Evolutionary conservation across 1,140 invertebrate species (phyloP).

Genomic region (Nomia melanderi): DNA sequence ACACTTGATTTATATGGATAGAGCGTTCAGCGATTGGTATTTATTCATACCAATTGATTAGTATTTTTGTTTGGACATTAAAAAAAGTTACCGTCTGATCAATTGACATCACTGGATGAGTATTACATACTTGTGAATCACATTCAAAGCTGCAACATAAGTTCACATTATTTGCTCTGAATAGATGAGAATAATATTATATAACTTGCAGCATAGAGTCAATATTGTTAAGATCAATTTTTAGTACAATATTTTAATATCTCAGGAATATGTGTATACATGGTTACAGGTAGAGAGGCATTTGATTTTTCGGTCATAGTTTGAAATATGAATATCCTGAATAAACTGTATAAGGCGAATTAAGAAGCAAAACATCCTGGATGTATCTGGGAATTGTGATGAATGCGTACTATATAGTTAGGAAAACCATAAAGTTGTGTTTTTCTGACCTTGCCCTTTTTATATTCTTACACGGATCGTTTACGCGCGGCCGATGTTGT

Average conservation of each 20-base stretch:
- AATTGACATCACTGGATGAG: not conserved
- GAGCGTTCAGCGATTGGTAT: slow-evolving; percentile 22
- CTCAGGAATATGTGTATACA: slow-evolving; percentile 50
- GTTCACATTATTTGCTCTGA: slow-evolving; percentile 29
- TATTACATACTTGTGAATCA: slow-evolving; percentile 12
- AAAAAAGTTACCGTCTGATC: not conserved
- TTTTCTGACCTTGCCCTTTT: slow-evolving; percentile 40
- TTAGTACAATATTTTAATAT: slow-evolving; percentile 60
- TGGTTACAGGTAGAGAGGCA: slow-evolving; percentile 29
- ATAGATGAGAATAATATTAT: slow-evolving; percentile 30
- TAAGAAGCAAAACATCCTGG: slow-evolving; percentile 1
- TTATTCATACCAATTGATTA: not conserved
- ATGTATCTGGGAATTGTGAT: slow-evolving; percentile 35
- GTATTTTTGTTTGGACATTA: slow-evolving; percentile 18
- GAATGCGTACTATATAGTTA: slow-evolving; percentile 39
- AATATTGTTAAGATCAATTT: slow-evolving; percentile 35
- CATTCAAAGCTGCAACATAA: not conserved
- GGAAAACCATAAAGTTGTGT: slow-evolving; percentile 22
- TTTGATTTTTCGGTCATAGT: slow-evolving; percentile 16
- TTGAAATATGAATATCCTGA: slow-evolving; percentile 15
- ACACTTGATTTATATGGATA: not conserved
- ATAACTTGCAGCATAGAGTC: slow-evolving; percentile 32
- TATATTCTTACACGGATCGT: slow-evolving; percentile 41
- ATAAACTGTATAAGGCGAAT: slow-evolving; percentile 16
- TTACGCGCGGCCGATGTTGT: slow-evolving; percentile 2